Evolutionary conservation across 1,140 invertebrate species (phyloP).

Genomic region (Cydia strobilella): DNA sequence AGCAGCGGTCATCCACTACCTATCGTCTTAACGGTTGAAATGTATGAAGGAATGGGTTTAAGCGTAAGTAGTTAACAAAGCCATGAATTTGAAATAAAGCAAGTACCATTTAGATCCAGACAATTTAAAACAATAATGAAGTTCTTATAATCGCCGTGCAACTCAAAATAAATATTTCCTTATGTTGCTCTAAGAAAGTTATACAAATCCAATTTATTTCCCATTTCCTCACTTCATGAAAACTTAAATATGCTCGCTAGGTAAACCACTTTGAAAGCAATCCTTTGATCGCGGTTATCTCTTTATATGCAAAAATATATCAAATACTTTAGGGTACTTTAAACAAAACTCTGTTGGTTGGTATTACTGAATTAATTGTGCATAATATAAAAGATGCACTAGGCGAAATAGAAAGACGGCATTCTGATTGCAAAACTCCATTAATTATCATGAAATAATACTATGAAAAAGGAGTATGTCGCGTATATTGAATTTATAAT

Average conservation of each 20-base stretch:
- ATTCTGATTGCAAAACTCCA: too few relatives aligned
- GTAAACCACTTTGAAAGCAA: conserved; percentile 76
- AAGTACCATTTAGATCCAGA: too few relatives aligned
- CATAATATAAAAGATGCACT: neutral
- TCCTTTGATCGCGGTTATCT: conserved; percentile 77
- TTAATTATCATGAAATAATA: too few relatives aligned
- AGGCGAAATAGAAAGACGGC: too few relatives aligned
- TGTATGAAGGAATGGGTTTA: too few relatives aligned
- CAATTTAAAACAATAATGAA: conserved; percentile 54
- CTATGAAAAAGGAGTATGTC: too few relatives aligned
- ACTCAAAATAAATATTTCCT: conserved; percentile 75
- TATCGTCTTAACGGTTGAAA: too few relatives aligned
- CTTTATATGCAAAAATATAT: conserved; percentile 76
- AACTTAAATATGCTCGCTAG: conserved; percentile 78
- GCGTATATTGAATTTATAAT: too few relatives aligned
- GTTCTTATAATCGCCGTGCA: conserved; percentile 52
- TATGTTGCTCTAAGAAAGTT: conserved; percentile 72
- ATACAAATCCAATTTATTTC: conserved; percentile 80
- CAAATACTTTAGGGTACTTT: conserved; percentile 56
- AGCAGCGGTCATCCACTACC: too few relatives aligned
- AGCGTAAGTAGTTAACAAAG: too few relatives aligned
- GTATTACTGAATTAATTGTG: neutral
- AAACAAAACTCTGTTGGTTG: conserved; percentile 12
- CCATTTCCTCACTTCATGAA: conserved; percentile 79
- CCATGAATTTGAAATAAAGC: too few relatives aligned